Evolutionary conservation across 2,797 vertebrate species (phyloP).

Genomic region (Gadopsis bispinosus): DNA sequence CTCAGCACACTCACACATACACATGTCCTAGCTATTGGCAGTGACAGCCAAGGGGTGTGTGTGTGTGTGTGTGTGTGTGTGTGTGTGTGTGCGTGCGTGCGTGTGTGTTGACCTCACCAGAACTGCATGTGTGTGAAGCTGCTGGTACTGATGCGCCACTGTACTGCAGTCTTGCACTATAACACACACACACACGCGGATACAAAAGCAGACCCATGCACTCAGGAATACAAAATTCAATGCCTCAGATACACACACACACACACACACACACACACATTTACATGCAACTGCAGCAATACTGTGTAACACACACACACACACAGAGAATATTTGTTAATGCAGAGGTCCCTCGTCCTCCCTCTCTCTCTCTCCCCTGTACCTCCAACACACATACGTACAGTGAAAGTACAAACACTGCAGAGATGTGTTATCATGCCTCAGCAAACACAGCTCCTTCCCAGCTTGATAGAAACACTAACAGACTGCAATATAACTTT

Average conservation of each 20-base stretch:
- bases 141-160: constrained; percentile 52
- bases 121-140: constrained; percentile 31
- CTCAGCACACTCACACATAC: constrained; percentile 43
- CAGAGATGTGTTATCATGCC: constrained; percentile 51
- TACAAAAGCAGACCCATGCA: constrained; percentile 14
- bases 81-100: constrained; percentile 39
- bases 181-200: constrained; percentile 24
- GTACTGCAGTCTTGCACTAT: constrained; percentile 55
- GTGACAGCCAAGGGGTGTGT: constrained; percentile 57
- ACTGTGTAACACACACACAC: neutral
- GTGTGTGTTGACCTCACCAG: constrained; percentile 50
- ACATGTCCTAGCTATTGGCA: constrained; percentile 34
- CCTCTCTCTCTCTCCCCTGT: constrained; percentile 8
- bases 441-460: constrained; percentile 58
- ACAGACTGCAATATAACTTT: constrained; percentile 46
- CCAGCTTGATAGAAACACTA: constrained; percentile 33
- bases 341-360: neutral
- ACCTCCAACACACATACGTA: neutral
- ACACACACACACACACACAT: neutral
- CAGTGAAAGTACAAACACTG: constrained; percentile 43
- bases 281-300: constrained; percentile 16
- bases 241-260: neutral
- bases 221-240: constrained; percentile 18
- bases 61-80: constrained; percentile 41
- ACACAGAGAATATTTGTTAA: constrained; percentile 5